Evolutionary conservation across 2,888 invertebrate genomes (phyloP), one percentile per base, ranked within the genome.

Genomic region (Pollenia angustigena): DNA sequence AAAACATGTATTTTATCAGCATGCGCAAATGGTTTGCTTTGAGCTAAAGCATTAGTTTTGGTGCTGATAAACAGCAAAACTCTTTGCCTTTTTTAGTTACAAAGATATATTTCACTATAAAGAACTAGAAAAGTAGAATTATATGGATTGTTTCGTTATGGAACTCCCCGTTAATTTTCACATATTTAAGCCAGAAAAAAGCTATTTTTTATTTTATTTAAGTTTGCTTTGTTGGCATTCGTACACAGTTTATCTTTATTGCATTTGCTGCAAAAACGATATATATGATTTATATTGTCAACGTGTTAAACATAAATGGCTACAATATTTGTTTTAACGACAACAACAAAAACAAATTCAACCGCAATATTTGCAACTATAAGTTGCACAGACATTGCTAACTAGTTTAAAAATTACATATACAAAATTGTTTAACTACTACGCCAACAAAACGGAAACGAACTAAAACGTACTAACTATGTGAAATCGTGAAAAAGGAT

Each of bases 281-380:
- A 74, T 48, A 58, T 74, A 72, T 58, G 72, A 72, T 72, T 72
- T 72, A 72, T 74, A 60, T 74, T 74, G 74, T 74, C 74, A 60
- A 60, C 74, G 60, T 60, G 48, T 74, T 18, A 60, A 60, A n/a
- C 40, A 48, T 60, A 74, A 48, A 48, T 16, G 48, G 12, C 11
- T 12, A 23, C 46, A 66, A 23, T 23, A 58, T 14, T 54, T 58
- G 14, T 44, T 32, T 0, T 18, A 12, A 16, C 10, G 12, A 23
- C 23, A 66, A 8, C 9, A 18, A 11, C 16, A 18, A 32, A 32
- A 32, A 32, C 18, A 32, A 32, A 4, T 18, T 4, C 18, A 11
- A 18, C 18, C 18, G 9, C 54, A 56, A 56, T 18, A 54, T 18
- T 32, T 32, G 32, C 32, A 56, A 56, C 54, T 56, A 56, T 10